Evolutionary conservation across 2,888 invertebrate genomes (phyloP).

Genomic region (Thumatha senex): DNA sequence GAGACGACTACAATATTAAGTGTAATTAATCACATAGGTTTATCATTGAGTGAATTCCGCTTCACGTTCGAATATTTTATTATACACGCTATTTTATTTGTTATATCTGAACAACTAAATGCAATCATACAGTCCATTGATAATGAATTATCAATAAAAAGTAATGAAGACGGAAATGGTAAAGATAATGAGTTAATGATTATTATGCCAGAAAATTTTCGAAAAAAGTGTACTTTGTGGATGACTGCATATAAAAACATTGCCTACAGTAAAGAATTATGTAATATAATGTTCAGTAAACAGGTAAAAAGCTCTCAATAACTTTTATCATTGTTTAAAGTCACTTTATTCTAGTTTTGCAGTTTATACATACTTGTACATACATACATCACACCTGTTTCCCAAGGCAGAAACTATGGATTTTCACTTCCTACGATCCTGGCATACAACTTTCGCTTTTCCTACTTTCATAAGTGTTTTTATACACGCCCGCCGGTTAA

Average conservation of each 20-base stretch:
- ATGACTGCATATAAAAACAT: constrained; percentile 38
- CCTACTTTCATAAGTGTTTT: no score
- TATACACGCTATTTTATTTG: constrained; percentile 27
- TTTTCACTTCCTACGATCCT: no score
- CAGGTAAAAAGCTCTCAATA: constrained; percentile 29
- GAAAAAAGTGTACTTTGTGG: constrained; percentile 38
- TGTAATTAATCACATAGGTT: constrained; percentile 2
- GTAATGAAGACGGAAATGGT: neutral
- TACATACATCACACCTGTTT: no score
- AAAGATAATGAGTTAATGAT: neutral
- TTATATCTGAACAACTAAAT: constrained; percentile 41
- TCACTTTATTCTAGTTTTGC: no score
- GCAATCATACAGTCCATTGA: constrained; percentile 33
- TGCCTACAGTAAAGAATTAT: constrained; percentile 32
- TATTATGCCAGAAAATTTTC: neutral
- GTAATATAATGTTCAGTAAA: constrained; percentile 38
- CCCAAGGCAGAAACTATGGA: no score
- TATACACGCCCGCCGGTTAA: no score
- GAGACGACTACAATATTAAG: neutral
- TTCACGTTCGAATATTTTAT: constrained; percentile 37
- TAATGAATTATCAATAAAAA: constrained; percentile 7
- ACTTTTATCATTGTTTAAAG: no score
- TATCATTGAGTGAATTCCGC: constrained; percentile 29
- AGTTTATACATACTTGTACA: no score
- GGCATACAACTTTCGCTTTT: no score